A percentile compares a stretch with the other conserved stretches of the same genome.
These are phyloP conservation scores for Chelon auratus DNA, from an alignment of 2,797 vertebrate species.

Conservation along the genomic window DNA sequence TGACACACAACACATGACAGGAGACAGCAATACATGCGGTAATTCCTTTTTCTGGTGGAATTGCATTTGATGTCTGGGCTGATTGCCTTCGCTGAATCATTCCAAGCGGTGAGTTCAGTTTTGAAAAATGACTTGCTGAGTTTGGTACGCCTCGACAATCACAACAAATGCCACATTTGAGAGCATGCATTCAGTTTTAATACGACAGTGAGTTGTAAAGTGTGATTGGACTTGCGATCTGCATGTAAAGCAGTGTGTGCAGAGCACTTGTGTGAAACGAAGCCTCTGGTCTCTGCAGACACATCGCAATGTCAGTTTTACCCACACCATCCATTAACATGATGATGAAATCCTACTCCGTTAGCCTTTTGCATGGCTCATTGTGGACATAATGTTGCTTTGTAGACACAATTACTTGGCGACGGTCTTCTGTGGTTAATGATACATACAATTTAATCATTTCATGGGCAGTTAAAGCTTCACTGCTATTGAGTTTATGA, in stretches of 20 bases:
- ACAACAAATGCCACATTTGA: neutral
- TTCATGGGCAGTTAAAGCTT: slow-evolving; percentile 23
- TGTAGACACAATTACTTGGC: slow-evolving; percentile 10
- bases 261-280: neutral
- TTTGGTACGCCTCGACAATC: neutral
- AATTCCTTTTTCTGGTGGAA: neutral
- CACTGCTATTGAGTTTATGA: slow-evolving; percentile 9
- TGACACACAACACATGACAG: neutral
- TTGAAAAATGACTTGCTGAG: neutral
- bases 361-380: slow-evolving; percentile 40
- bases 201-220: slow-evolving; percentile 6
- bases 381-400: slow-evolving; percentile 38
- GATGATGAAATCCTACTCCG: slow-evolving; percentile 22
- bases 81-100: neutral
- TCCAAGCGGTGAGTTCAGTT: neutral
- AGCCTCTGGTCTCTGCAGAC: neutral
- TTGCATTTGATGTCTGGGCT: neutral
- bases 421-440: slow-evolving; percentile 38
- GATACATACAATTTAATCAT: slow-evolving; percentile 30
- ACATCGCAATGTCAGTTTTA: neutral
- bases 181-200: neutral
- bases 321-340: slow-evolving; percentile 8
- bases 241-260: neutral
- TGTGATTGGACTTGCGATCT: neutral
- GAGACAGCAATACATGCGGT: neutral